These are phyloP conservation scores for Cistogaster globosa DNA, from an alignment of 2,888 invertebrate species.

Conservation along the genomic window DNA sequence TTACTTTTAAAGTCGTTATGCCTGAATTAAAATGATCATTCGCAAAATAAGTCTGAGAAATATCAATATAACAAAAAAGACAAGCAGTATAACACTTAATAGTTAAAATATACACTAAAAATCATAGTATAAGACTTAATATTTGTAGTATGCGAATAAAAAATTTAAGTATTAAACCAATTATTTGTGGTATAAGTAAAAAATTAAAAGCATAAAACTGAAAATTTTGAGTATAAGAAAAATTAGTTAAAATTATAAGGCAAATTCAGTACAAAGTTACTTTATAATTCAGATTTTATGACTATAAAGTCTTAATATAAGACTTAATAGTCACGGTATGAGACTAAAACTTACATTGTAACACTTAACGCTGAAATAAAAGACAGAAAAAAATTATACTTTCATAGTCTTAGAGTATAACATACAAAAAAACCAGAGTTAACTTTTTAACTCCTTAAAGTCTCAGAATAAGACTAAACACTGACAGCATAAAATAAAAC, in stretches of 20 bases:
- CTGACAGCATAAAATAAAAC: no score
- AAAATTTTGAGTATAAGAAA: no score
- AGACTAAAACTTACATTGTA: neutral
- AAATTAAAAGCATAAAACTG: no score
- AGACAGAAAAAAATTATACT: neutral
- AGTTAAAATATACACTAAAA: no score
- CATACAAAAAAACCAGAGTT: neutral
- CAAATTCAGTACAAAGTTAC: no score
- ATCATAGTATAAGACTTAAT: neutral
- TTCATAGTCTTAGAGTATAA: no score
- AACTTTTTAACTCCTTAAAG: neutral
- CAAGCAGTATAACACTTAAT: no score
- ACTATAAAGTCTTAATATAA: neutral
- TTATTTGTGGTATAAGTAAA: no score
- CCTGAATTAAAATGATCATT: neutral
- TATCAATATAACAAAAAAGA: no score
- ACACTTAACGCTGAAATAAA: neutral
- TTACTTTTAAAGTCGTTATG: neutral
- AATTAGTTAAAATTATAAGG: no score
- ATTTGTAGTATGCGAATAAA: neutral
- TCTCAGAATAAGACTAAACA: neutral
- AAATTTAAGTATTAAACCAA: no score
- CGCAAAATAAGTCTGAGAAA: neutral
- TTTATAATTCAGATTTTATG: no score
- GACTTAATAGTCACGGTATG: neutral